Percentiles rank a stretch among this genome's conserved stretches.
Evolutionary conservation across 2,888 invertebrate species (phyloP).

Genomic region (Agrochola lychnidis): DNA sequence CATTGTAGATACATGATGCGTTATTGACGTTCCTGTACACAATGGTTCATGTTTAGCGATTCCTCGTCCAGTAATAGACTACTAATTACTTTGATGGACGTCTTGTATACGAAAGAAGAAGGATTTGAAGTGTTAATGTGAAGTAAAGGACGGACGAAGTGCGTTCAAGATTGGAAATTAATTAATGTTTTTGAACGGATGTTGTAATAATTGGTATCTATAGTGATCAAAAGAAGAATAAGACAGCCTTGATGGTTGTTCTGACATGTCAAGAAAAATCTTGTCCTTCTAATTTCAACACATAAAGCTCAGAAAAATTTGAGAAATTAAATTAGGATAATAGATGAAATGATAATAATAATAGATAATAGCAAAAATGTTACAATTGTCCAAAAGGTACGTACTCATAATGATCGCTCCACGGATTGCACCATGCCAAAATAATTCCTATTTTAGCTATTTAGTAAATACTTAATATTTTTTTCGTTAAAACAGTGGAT

Average conservation of each 20-base stretch:
- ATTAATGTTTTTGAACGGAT: conserved; percentile 9
- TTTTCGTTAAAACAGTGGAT: neutral
- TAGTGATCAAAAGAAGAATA: neutral
- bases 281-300: too few relatives aligned
- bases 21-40: conserved; percentile 28
- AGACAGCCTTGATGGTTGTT: neutral
- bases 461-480: neutral
- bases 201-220: neutral
- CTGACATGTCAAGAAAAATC: neutral
- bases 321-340: too few relatives aligned
- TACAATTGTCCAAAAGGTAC: neutral
- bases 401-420: neutral
- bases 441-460: neutral
- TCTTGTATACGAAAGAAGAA: conserved; percentile 30
- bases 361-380: too few relatives aligned
- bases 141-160: conserved; percentile 11
- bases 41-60: conserved; percentile 15
- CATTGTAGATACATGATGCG: conserved; percentile 26
- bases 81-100: conserved; percentile 51
- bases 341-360: neutral
- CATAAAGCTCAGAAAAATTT: too few relatives aligned
- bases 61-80: conserved; percentile 31
- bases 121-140: conserved; percentile 44
- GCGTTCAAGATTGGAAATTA: conserved; percentile 2
- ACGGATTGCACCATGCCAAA: neutral